Conservation (phyloP, 1,140 invertebrate species). For the Sinella curviseta region DNA sequence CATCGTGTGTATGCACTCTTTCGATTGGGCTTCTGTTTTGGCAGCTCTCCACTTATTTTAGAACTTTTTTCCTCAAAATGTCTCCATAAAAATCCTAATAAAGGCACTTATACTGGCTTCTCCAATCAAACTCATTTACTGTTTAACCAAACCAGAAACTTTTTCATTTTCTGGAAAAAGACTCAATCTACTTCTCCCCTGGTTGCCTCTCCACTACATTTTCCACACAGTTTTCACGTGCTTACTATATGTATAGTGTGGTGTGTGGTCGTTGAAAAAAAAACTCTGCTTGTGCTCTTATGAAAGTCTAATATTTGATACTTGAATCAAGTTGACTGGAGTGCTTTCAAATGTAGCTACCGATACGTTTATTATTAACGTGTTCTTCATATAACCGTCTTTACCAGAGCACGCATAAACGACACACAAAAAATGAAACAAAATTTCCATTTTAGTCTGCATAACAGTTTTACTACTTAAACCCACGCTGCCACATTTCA, state of each 20-base stretch:
- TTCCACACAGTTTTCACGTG: not conserved
- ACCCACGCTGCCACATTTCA: too few species aligned
- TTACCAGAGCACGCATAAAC: too few species aligned
- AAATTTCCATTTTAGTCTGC: too few species aligned
- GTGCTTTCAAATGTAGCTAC: not conserved
- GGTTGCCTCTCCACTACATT: not conserved
- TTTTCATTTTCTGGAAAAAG: constrained; percentile 20
- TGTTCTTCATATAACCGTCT: not conserved
- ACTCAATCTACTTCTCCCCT: not conserved
- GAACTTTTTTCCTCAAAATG: constrained; percentile 18
- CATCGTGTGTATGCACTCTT: not conserved
- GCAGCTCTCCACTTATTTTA: constrained; percentile 10
- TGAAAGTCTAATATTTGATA: not conserved
- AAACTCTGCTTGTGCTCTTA: not conserved
- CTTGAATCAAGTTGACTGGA: not conserved
- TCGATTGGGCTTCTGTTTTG: constrained; percentile 16
- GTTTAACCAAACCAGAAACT: not conserved
- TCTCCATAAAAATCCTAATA: constrained; percentile 22
- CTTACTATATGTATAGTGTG: not conserved
- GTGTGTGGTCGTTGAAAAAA: too few species aligned
- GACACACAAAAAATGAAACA: too few species aligned
- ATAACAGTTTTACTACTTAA: too few species aligned
- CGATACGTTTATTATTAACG: not conserved
- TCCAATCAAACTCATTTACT: constrained; percentile 27
- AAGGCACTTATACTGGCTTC: constrained; percentile 4